A percentile compares a stretch with the other conserved stretches of the same genome.
phyloP scores from a whole-genome alignment of 1,140 invertebrate genomes.

The Drosophila subpulchrella region DNA sequence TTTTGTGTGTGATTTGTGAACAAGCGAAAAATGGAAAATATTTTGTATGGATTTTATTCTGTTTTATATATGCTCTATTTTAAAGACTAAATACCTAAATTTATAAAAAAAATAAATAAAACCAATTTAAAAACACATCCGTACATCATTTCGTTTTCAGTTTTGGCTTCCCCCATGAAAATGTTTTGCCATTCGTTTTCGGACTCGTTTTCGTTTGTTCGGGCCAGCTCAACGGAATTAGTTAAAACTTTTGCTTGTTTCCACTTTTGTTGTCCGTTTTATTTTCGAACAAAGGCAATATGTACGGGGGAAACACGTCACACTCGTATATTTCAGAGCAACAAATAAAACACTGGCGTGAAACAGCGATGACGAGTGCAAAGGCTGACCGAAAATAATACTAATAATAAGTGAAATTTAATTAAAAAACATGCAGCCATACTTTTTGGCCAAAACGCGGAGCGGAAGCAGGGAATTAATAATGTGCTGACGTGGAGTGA shows the following conservation, averaged over 20 bases:
- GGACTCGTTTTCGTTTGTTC: conserved; percentile 18
- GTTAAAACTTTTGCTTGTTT: conserved; percentile 48
- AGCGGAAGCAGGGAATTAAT: conserved; percentile 35
- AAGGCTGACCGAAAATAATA: conserved; percentile 31
- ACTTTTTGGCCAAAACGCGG: conserved; percentile 21
- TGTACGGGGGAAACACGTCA: conserved; percentile 50
- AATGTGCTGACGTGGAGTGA: conserved; percentile 32
- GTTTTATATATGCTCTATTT: conserved; percentile 63
- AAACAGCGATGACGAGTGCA: conserved; percentile 25
- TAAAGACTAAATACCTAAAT: conserved; percentile 58
- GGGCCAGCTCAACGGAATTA: conserved; percentile 19
- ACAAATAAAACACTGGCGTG: conserved; percentile 16
- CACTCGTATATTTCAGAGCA: conserved; percentile 30
- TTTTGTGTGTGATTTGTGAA: conserved; percentile 50
- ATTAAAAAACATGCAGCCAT: conserved; percentile 45
- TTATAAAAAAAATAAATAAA: conserved; percentile 49
- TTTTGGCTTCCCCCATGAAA: conserved; percentile 9
- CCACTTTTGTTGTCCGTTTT: conserved; percentile 31
- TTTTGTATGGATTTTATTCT: conserved; percentile 73
- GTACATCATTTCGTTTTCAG: conserved; percentile 51
- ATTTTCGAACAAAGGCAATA: conserved; percentile 41
- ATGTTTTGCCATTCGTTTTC: conserved; percentile 41
- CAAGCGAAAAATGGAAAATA: conserved; percentile 52
- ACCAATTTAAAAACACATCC: conserved; percentile 42
- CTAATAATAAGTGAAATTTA: conserved; percentile 55